These are phyloP conservation scores for Gymnoscopelus microlampas DNA, from an alignment of 2,797 vertebrate genomes.

Conservation along the genomic window DNA sequence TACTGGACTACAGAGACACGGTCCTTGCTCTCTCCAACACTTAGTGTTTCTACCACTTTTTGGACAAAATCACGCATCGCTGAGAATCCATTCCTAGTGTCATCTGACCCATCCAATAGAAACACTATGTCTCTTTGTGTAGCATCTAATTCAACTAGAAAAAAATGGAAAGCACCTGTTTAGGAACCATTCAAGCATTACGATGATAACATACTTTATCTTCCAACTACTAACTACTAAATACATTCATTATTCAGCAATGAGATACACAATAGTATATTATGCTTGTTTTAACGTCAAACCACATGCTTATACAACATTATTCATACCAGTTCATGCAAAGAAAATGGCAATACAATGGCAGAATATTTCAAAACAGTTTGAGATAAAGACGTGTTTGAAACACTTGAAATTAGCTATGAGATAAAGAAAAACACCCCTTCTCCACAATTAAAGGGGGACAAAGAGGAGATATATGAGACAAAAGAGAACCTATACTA, in stretches of 20 bases:
- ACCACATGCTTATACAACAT: background rate
- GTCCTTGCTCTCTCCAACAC: slow-evolving; percentile 85
- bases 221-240: slow-evolving; percentile 5
- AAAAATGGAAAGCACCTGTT: slow-evolving; percentile 52
- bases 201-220: slow-evolving; percentile 2
- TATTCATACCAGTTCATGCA: slow-evolving; percentile 17
- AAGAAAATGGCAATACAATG: slow-evolving; percentile 22
- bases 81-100: slow-evolving; percentile 73
- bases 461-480: background rate
- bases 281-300: background rate
- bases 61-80: slow-evolving; percentile 83
- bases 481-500: slow-evolving; percentile 5
- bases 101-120: slow-evolving; percentile 80
- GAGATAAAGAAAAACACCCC: background rate
- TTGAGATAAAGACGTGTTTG: slow-evolving; percentile 13
- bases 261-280: background rate
- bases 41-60: slow-evolving; percentile 82
- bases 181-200: slow-evolving; percentile 34
- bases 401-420: slow-evolving; percentile 8
- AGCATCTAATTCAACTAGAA: slow-evolving; percentile 77
- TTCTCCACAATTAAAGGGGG: slow-evolving; percentile 51
- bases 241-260: background rate
- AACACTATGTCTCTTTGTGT: slow-evolving; percentile 79
- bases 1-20: slow-evolving; percentile 90
- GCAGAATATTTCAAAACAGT: slow-evolving; percentile 23